Conservation (phyloP, 2,888 invertebrate genomes). For the Eupeodes latifasciatus region DNA sequence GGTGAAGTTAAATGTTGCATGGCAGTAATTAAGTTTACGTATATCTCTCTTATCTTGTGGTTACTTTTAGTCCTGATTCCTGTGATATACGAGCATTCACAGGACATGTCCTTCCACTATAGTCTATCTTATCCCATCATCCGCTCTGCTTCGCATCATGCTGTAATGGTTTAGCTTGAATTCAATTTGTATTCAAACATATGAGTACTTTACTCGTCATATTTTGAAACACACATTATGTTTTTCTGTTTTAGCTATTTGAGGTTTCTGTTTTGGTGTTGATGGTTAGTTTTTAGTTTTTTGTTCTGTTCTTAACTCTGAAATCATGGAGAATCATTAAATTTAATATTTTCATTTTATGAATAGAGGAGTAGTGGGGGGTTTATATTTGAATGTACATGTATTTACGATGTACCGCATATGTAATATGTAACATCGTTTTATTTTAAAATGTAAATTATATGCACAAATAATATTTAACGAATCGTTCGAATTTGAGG, state of each 20-base stretch:
- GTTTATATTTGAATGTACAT: background rate
- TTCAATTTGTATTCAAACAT: slow-evolving; percentile 62
- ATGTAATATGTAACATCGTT: background rate
- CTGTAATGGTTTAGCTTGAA: slow-evolving; percentile 69
- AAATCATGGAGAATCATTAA: slow-evolving; percentile 53
- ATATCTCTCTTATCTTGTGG: slow-evolving; percentile 68
- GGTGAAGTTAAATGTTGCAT: slow-evolving; percentile 73
- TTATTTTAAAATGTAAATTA: background rate
- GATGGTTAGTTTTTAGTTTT: slow-evolving; percentile 32
- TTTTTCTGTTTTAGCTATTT: slow-evolving; percentile 13
- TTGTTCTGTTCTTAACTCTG: background rate
- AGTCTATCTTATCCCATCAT: background rate
- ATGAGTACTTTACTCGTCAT: background rate
- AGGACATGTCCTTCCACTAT: background rate
- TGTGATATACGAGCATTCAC: background rate
- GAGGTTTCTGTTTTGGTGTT: slow-evolving; percentile 8
- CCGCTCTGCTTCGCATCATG: background rate
- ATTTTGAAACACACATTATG: slow-evolving; percentile 16
- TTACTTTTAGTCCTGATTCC: slow-evolving; percentile 46
- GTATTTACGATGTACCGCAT: background rate
- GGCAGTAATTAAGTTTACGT: slow-evolving; percentile 71
- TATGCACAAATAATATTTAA: no score
- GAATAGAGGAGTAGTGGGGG: background rate
- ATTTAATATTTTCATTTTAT: slow-evolving; percentile 27
- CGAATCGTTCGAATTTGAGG: no score